Conservation (phyloP, 2,113 vertebrate species). For the Lasiurus borealis region DNA sequence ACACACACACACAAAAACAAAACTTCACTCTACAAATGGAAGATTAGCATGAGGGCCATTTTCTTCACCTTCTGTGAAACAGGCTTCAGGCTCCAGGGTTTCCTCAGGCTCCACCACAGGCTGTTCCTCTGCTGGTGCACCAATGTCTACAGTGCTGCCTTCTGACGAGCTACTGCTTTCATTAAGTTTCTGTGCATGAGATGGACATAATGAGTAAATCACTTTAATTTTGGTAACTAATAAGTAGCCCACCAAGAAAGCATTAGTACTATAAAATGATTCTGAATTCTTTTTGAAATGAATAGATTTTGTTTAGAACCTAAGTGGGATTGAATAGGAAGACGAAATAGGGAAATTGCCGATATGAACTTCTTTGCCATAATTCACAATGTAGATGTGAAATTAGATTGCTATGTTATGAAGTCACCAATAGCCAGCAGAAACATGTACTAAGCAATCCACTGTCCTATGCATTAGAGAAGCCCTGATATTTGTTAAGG, state of each 20-base stretch:
- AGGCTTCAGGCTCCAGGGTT: slow-evolving; percentile 93
- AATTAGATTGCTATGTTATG: neutral
- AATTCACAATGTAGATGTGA: neutral
- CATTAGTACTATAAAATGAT: neutral
- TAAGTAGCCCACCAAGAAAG: neutral
- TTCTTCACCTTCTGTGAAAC: slow-evolving; percentile 94
- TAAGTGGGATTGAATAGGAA: slow-evolving; percentile 15
- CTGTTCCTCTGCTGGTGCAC: slow-evolving; percentile 89
- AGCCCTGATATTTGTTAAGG: neutral
- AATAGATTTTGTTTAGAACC: neutral
- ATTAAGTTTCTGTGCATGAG: slow-evolving; percentile 88
- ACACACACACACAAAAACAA: neutral
- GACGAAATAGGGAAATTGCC: neutral
- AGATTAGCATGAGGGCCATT: neutral
- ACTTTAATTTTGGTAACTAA: slow-evolving; percentile 46
- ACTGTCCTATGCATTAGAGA: neutral
- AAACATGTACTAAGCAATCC: neutral
- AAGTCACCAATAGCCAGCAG: neutral
- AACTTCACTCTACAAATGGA: neutral
- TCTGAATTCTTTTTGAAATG: neutral
- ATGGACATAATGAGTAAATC: neutral
- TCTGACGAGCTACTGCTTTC: slow-evolving; percentile 93
- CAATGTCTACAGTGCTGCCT: slow-evolving; percentile 96
- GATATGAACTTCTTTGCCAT: neutral
- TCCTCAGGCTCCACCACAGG: slow-evolving; percentile 91